These are phyloP conservation scores for Anhinga anhinga DNA, from an alignment of 2,113 vertebrate species.

Conservation along the genomic window DNA sequence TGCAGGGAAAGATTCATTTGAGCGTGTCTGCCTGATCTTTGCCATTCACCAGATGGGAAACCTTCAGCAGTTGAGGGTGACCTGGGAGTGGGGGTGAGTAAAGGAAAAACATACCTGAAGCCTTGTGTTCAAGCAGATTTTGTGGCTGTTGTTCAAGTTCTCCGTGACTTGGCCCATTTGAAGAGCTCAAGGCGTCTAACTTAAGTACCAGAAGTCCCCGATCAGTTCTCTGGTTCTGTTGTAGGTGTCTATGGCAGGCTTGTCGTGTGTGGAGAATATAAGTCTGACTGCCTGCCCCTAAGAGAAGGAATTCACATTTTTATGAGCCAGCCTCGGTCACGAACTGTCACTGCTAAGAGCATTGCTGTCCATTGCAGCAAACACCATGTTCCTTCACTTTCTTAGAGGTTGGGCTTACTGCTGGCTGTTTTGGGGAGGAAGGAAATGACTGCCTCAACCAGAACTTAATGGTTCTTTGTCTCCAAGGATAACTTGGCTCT, in stretches of 20 bases:
- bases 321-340: background rate
- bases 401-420: fast-evolving
- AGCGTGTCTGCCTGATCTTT: background rate
- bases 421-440: background rate
- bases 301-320: background rate
- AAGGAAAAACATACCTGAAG: background rate
- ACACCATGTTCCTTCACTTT: fast-evolving
- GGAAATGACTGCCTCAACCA: background rate
- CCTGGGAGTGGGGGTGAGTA: background rate
- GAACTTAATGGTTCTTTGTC: background rate
- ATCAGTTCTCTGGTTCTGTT: background rate
- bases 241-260: background rate
- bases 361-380: background rate
- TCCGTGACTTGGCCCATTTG: background rate
- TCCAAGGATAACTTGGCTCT: background rate
- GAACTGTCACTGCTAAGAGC: background rate
- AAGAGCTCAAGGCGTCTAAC: background rate
- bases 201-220: fast-evolving
- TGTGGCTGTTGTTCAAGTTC: background rate
- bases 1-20: fast-evolving
- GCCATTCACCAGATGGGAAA: background rate
- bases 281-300: background rate
- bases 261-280: background rate
- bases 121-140: too few species aligned
- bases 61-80: background rate